A percentile compares a stretch with the other conserved stretches of the same genome.
Evolutionary conservation across 2,888 invertebrate genomes (phyloP).

Genomic region (Drosophila emarginata): DNA sequence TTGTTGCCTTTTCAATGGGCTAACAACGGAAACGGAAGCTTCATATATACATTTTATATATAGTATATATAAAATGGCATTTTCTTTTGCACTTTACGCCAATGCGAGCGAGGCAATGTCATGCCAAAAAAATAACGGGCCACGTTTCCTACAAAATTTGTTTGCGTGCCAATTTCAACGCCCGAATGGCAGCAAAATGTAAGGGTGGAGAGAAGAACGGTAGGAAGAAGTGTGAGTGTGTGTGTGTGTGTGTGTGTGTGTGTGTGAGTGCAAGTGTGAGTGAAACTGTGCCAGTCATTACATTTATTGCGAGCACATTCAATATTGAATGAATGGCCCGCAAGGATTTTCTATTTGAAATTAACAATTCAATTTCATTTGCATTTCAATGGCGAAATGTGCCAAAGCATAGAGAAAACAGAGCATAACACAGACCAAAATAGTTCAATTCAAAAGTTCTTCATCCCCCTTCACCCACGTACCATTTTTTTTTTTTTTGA

Average conservation of each 20-base stretch:
- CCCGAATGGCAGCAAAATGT: not conserved
- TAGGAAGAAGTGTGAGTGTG: not conserved
- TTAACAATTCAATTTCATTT: slow-evolving; percentile 78
- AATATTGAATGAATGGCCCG: slow-evolving; percentile 76
- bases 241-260: not conserved
- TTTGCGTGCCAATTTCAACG: slow-evolving; percentile 74
- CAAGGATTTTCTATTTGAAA: slow-evolving; percentile 77
- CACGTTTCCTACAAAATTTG: slow-evolving; percentile 77
- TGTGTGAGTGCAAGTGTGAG: slow-evolving; percentile 9
- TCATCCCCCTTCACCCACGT: too few species aligned
- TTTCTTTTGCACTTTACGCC: slow-evolving; percentile 52
- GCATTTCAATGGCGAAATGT: slow-evolving; percentile 75
- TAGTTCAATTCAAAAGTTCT: slow-evolving; percentile 17
- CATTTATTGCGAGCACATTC: slow-evolving; percentile 76
- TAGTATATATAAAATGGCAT: slow-evolving; percentile 45
- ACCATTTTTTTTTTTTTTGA: not conserved
- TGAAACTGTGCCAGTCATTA: slow-evolving; percentile 76
- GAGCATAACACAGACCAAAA: slow-evolving; percentile 13
- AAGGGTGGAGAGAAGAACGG: not conserved
- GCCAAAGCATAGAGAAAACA: slow-evolving; percentile 21
- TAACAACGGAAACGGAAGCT: slow-evolving; percentile 68
- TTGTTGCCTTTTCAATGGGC: slow-evolving; percentile 50
- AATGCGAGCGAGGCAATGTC: slow-evolving; percentile 39
- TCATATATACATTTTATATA: slow-evolving; percentile 16
- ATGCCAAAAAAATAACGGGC: slow-evolving; percentile 64